These are phyloP conservation scores for Silurus meridionalis DNA, from an alignment of 2,113 vertebrate species.

Conservation along the genomic window DNA sequence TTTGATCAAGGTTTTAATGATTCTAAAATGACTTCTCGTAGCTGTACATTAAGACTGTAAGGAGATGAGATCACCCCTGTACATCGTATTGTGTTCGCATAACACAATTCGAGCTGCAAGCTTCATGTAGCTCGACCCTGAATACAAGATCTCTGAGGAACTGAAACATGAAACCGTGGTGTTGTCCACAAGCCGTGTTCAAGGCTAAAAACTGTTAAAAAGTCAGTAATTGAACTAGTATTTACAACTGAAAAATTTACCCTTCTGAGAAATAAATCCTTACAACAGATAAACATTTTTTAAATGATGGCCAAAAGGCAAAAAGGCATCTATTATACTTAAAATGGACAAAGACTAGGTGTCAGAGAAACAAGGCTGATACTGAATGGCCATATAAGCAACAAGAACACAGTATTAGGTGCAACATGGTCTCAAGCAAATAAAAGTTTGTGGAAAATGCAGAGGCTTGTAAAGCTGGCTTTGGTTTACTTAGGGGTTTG, in stretches of 20 bases:
- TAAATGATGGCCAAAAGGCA: neutral
- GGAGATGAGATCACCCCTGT: constrained; percentile 76
- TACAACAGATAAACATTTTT: neutral
- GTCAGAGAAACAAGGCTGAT: neutral
- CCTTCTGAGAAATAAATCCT: constrained; percentile 8
- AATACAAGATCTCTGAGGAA: constrained; percentile 81
- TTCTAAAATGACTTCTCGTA: constrained; percentile 89
- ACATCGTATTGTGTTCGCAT: constrained; percentile 68
- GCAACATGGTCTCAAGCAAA: constrained; percentile 8
- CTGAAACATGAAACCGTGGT: constrained; percentile 79
- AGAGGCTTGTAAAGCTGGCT: constrained; percentile 65
- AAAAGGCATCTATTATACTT: neutral
- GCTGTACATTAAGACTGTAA: constrained; percentile 94
- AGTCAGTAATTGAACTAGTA: neutral
- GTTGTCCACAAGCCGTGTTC: constrained; percentile 69
- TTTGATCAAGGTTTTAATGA: constrained; percentile 89
- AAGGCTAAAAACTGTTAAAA: constrained; percentile 46
- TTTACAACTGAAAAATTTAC: neutral
- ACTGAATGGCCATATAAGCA: neutral
- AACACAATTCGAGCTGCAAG: constrained; percentile 74
- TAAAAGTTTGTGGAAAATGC: neutral
- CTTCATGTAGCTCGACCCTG: constrained; percentile 76
- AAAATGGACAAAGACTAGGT: constrained; percentile 21
- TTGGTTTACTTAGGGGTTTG: constrained; percentile 67
- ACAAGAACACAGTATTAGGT: constrained; percentile 23